Percentiles rank a stretch among this genome's conserved stretches.
Conservation (phyloP, 2,888 invertebrate genomes). For the Dryomyza anilis region DNA sequence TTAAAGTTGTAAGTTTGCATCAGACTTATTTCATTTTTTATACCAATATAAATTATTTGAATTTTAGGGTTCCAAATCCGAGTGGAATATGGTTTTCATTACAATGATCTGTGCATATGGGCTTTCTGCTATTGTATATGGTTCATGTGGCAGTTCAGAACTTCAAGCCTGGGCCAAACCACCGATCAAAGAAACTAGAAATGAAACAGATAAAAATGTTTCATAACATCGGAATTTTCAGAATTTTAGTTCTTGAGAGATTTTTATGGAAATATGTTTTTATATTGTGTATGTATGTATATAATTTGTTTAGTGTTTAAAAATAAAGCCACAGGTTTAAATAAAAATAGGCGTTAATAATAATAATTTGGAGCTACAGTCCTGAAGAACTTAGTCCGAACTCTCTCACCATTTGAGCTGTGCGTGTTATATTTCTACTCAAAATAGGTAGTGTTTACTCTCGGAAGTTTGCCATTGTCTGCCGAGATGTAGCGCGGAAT, state of each 20-base stretch:
- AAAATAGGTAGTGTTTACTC: too few relatives aligned
- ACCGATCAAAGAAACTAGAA: conserved; percentile 2
- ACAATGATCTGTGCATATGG: conserved; percentile 54
- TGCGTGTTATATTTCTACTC: too few relatives aligned
- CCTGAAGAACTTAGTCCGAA: too few relatives aligned
- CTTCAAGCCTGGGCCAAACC: conserved; percentile 58
- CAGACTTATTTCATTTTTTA: background rate
- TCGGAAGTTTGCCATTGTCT: too few relatives aligned
- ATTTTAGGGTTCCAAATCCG: conserved; percentile 56
- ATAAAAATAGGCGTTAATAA: too few relatives aligned
- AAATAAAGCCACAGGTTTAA: background rate
- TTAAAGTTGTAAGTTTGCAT: conserved; percentile 35
- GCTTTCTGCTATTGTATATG: conserved; percentile 56
- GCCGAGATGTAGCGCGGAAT: too few relatives aligned
- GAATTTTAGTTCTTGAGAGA: background rate
- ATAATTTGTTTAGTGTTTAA: background rate
- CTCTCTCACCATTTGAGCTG: too few relatives aligned
- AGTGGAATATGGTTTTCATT: conserved; percentile 60
- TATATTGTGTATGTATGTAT: background rate
- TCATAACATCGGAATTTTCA: conserved; percentile 12
- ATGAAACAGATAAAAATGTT: too few relatives aligned
- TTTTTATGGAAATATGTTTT: too few relatives aligned
- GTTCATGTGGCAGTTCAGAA: conserved; percentile 59
- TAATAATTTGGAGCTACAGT: too few relatives aligned
- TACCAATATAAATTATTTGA: conserved; percentile 1